Base-by-base conservation (phyloP, 2,888 invertebrate genomes). In the Eurytoma adleriae region DNA sequence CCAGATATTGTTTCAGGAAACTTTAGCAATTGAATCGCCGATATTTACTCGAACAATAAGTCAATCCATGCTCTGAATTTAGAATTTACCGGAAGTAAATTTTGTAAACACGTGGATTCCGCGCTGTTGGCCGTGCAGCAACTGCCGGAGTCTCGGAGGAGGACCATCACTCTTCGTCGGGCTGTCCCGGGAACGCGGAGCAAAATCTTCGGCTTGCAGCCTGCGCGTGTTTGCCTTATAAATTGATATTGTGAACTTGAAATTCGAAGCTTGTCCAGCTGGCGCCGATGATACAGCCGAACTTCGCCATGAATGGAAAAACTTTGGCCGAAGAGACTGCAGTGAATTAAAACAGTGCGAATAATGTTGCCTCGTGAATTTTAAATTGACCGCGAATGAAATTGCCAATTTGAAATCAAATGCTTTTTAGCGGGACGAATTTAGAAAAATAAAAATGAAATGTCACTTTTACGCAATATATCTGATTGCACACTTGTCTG, bases 221-320 rank as follows among this genome's bases (percentile, higher is more conserved):
- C 18, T 10, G 30, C 30, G n/a, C 61, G 66, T 68, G 78, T 78
- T 78, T 73, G 61, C 56, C 54, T 72, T 72, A 78, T 62, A 78
- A 73, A 78, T 78, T 72, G 68, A 78, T 68, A 27, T 48, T 27
- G 48, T 57, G 73, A 79, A 79, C 72, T 79, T 79, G 79, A 68
- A 73, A 79, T 62, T 57, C 54, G 57, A 20, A 16, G 12, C 18
- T 40, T 40, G 40, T 40, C 10, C 24, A 71, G 24, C 20, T 18
- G 14, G n/a, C 7, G 50, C n/a, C 20, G 50, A 24, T 40, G 40
- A 40, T 40, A 40, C 40, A 40, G 10, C 40, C 7, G 7, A 40
- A 40, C 10, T 40, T 40, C 40, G 40, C 40, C 40, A 40, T 40
- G 40, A 40, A 40, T 40, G 40, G 40, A 40, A 40, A 40, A 40